Conservation (phyloP, 2,113 vertebrate species). For the Leptodactylus fuscus region DNA sequence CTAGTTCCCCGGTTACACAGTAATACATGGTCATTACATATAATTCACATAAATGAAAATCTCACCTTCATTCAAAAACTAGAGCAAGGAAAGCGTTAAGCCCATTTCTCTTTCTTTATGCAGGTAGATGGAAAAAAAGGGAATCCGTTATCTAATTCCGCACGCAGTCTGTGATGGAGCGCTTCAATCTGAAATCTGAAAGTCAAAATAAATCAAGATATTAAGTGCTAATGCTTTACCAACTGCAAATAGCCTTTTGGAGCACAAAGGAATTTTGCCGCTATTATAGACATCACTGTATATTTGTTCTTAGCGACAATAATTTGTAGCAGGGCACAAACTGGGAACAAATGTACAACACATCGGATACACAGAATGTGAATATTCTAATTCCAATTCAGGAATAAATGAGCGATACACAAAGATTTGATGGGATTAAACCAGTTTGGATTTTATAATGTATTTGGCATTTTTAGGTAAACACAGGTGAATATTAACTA, state of each 20-base stretch:
- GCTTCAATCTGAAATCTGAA: constrained; percentile 46
- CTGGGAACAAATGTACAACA: background rate
- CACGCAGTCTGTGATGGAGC: constrained; percentile 24
- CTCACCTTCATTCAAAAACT: background rate
- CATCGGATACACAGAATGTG: background rate
- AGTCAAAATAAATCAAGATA: constrained; percentile 45
- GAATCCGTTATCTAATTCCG: background rate
- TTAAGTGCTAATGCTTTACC: constrained; percentile 37
- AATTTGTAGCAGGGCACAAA: background rate
- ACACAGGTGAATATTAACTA: no score
- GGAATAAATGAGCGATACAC: background rate
- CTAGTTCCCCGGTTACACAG: background rate
- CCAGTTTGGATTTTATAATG: background rate
- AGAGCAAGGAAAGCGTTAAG: background rate
- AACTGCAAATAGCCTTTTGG: constrained; percentile 17
- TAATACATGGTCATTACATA: background rate
- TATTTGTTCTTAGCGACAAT: constrained; percentile 35
- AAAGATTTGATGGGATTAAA: background rate
- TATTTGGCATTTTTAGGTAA: no score
- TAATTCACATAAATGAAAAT: background rate
- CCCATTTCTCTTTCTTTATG: background rate
- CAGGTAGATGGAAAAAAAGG: background rate
- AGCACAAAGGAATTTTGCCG: constrained; percentile 9
- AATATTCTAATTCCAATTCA: background rate
- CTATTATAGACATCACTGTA: constrained; percentile 12